Percentiles rank a stretch among this genome's conserved stretches.
These are phyloP conservation scores for Psittacula cyanocephala DNA, from an alignment of 2,113 vertebrate species.

Conservation along the genomic window DNA sequence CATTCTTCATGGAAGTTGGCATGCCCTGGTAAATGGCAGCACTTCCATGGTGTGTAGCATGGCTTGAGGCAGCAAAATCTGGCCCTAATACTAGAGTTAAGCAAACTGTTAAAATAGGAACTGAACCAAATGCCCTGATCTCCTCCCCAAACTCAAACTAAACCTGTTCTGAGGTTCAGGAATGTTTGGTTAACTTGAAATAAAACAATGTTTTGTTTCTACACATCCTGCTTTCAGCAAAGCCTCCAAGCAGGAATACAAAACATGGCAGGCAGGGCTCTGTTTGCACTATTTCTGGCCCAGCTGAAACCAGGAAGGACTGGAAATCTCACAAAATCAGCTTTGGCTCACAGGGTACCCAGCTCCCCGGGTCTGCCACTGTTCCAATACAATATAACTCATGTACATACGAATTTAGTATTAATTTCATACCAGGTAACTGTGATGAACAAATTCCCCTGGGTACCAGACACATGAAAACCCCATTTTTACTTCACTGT, in stretches of 20 bases:
- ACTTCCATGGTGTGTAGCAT: neutral
- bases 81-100: neutral
- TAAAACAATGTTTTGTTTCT: slow-evolving; percentile 50
- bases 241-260: slow-evolving; percentile 25
- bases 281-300: slow-evolving; percentile 42
- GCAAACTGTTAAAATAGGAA: slow-evolving; percentile 54
- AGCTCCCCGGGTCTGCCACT: neutral
- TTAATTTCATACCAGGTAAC: neutral
- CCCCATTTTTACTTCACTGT: neutral
- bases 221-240: slow-evolving; percentile 34
- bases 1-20: neutral
- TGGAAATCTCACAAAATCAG: slow-evolving; percentile 31
- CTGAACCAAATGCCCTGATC: slow-evolving; percentile 14
- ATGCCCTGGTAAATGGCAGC: neutral
- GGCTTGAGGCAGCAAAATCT: neutral
- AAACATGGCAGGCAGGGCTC: slow-evolving; percentile 21
- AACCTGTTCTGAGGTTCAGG: slow-evolving; percentile 30
- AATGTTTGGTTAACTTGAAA: slow-evolving; percentile 57
- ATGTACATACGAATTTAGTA: neutral
- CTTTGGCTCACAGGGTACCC: neutral
- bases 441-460: neutral
- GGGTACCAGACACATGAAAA: neutral
- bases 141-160: slow-evolving; percentile 27
- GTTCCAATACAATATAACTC: neutral
- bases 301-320: neutral